phyloP scores from a whole-genome alignment of 2,888 invertebrate species.

The Marasmarcha lunaedactyla region DNA sequence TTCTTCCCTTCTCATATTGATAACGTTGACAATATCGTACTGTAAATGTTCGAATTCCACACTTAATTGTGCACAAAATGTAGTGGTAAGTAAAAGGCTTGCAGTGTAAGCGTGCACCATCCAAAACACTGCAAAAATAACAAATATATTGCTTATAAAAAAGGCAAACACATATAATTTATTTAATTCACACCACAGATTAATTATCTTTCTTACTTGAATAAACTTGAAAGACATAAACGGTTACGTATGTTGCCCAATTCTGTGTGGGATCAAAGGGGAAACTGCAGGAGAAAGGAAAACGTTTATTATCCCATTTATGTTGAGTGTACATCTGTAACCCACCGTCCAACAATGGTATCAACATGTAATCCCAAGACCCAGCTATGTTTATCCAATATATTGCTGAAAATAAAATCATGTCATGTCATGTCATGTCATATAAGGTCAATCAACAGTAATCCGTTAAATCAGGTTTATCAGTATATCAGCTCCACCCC shows the following conservation, averaged over 20 bases:
- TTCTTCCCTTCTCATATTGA: too few species aligned
- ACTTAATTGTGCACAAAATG: constrained; percentile 26
- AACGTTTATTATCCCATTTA: not conserved
- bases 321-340: not conserved
- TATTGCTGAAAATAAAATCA: not conserved
- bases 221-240: not conserved
- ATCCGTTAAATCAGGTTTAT: too few species aligned
- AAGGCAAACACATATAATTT: too few species aligned
- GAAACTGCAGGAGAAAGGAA: not conserved
- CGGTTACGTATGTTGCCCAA: not conserved
- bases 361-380: not conserved
- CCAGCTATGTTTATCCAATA: not conserved
- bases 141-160: too few species aligned
- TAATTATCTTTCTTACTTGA: too few species aligned
- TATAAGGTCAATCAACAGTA: too few species aligned
- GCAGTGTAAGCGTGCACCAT: constrained; percentile 24
- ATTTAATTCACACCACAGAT: too few species aligned
- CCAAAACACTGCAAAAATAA: constrained; percentile 26
- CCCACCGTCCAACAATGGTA: not conserved
- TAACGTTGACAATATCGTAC: constrained; percentile 25
- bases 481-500: too few species aligned
- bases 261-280: not conserved
- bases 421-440: too few species aligned
- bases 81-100: constrained; percentile 26
- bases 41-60: constrained; percentile 29